Percentiles rank a stretch among this genome's conserved stretches.
phyloP scores from a whole-genome alignment of 2,797 vertebrate species.

The Rhinatrema bivittatum region DNA sequence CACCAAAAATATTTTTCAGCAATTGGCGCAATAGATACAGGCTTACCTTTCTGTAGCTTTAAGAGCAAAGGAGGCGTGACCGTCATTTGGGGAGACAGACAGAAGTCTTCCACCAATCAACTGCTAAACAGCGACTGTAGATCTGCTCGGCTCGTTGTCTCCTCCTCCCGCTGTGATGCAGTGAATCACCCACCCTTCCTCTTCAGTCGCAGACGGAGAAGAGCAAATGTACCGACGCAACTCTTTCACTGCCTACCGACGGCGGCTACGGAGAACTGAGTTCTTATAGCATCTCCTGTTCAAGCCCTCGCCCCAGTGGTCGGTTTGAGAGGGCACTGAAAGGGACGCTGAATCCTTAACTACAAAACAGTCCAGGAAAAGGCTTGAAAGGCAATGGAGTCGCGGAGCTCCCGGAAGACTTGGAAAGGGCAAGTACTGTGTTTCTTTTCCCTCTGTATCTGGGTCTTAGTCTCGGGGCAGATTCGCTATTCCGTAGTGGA shows the following conservation, averaged over 20 bases:
- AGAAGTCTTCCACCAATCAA: constrained; percentile 65
- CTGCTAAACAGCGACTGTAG: constrained; percentile 44
- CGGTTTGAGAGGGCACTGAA: too few relatives aligned
- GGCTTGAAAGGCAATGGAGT: constrained; percentile 45
- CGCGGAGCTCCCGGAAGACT: constrained; percentile 48
- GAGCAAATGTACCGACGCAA: too few relatives aligned
- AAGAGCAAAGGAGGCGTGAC: constrained; percentile 25
- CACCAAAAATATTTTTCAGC: too few relatives aligned
- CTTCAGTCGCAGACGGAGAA: too few relatives aligned
- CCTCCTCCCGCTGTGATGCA: constrained; percentile 45
- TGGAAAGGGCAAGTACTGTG: constrained; percentile 82
- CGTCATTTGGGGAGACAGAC: constrained; percentile 44
- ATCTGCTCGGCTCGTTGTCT: constrained; percentile 46
- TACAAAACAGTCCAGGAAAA: too few relatives aligned
- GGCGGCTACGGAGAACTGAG: constrained; percentile 55
- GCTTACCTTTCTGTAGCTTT: constrained; percentile 35
- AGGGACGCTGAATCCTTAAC: constrained; percentile 21
- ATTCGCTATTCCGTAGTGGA: constrained; percentile 81
- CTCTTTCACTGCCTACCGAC: constrained; percentile 58
- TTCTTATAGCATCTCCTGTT: constrained; percentile 37
- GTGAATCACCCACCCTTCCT: constrained; percentile 56
- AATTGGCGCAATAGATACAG: too few relatives aligned
- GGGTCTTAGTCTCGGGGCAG: constrained; percentile 70
- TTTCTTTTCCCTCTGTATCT: constrained; percentile 70
- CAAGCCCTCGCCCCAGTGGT: constrained; percentile 19